phyloP scores from a whole-genome alignment of 2,797 vertebrate genomes.

The Anableps anableps region DNA sequence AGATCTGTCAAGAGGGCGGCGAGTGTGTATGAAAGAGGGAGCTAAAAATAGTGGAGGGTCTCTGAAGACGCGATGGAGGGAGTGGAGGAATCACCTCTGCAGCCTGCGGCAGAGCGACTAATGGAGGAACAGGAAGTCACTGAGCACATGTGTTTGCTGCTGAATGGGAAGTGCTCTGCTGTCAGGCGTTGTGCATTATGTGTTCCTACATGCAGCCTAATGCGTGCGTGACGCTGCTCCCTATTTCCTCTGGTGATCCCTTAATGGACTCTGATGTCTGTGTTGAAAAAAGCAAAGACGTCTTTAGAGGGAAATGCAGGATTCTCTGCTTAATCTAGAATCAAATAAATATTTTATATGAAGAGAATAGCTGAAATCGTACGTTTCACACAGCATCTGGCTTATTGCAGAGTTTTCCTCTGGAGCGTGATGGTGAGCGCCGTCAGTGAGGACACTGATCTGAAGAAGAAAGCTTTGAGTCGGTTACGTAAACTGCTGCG shows the following conservation, averaged over 20 bases:
- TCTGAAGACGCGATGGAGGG: conserved; percentile 51
- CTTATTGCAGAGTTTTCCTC: background rate
- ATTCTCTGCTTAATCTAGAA: background rate
- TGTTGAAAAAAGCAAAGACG: background rate
- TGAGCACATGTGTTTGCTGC: conserved; percentile 11
- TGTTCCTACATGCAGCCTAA: conserved; percentile 10
- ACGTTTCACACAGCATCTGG: background rate
- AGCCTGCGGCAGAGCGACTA: conserved; percentile 43
- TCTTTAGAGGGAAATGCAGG: background rate
- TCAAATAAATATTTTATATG: background rate
- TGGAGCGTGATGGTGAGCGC: background rate
- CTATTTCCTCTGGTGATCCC: conserved; percentile 5
- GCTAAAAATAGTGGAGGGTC: conserved; percentile 68
- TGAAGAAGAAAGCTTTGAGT: background rate
- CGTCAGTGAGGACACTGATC: background rate
- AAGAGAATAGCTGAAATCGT: too few species aligned
- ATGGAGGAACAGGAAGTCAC: conserved; percentile 10
- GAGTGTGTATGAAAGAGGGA: conserved; percentile 23
- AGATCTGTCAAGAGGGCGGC: conserved; percentile 31
- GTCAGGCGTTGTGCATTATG: background rate
- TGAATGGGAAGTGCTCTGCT: conserved; percentile 32
- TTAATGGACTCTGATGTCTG: conserved; percentile 22
- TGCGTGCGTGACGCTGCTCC: background rate
- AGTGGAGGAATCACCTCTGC: conserved; percentile 65
- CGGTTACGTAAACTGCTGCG: background rate